These are phyloP conservation scores for Microplitis demolitor DNA, from an alignment of 1,140 invertebrate species.

Conservation along the genomic window DNA sequence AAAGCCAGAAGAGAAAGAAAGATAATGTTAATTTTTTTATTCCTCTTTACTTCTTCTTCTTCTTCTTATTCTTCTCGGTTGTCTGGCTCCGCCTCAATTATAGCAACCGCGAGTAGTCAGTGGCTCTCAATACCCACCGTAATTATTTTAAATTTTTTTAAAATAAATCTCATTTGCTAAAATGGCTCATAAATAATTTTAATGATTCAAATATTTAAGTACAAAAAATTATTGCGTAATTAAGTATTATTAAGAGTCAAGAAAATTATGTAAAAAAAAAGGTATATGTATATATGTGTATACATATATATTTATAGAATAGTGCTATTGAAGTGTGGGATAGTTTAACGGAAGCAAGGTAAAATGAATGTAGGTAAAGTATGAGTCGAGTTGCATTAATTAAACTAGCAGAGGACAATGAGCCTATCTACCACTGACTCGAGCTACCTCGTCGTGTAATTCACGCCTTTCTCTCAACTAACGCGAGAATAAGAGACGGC, in stretches of 20 bases:
- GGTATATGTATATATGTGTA: background rate
- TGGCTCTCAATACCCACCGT: slow-evolving; percentile 14
- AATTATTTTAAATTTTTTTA: background rate
- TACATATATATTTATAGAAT: slow-evolving; percentile 1
- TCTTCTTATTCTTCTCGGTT: slow-evolving; percentile 5
- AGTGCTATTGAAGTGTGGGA: background rate
- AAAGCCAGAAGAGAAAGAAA: slow-evolving; percentile 30
- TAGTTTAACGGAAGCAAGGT: slow-evolving; percentile 4
- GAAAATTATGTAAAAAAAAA: background rate
- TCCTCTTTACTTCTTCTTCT: background rate
- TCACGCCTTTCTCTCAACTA: slow-evolving; percentile 39
- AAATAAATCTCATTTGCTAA: background rate
- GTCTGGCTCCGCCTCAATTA: slow-evolving; percentile 25
- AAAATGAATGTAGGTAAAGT: slow-evolving; percentile 23
- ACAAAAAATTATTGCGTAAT: too few species aligned
- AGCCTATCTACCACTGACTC: slow-evolving; percentile 49
- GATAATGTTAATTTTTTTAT: slow-evolving; percentile 30
- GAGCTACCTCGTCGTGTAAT: slow-evolving; percentile 39
- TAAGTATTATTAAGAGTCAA: background rate
- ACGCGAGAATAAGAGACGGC: slow-evolving; percentile 25
- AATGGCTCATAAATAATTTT: background rate
- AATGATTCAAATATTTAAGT: too few species aligned
- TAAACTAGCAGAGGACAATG: slow-evolving; percentile 59
- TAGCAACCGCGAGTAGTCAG: slow-evolving; percentile 22
- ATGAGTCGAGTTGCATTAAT: slow-evolving; percentile 54